Conservation (phyloP, 2,113 vertebrate species). For the Podocnemis expansa region DNA sequence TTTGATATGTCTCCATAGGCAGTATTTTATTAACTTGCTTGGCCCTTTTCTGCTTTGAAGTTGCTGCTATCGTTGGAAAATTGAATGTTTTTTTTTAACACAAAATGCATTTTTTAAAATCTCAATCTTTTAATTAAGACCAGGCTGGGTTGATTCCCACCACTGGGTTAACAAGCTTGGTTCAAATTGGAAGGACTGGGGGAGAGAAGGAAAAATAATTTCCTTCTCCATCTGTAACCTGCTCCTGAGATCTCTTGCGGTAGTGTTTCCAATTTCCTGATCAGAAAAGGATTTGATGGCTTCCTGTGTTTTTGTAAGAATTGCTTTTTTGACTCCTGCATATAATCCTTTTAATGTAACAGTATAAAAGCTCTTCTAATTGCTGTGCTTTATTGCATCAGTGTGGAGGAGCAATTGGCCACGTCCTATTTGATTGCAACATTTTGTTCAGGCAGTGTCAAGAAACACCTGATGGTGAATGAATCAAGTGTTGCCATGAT, state of each 20-base stretch:
- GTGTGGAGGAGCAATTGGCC: background rate
- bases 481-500: background rate
- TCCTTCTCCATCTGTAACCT: accelerated
- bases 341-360: accelerated
- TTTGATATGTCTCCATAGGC: background rate
- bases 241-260: background rate
- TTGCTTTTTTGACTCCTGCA: background rate
- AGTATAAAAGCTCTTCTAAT: background rate
- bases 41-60: background rate
- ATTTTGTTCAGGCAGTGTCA: background rate
- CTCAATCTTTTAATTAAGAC: background rate
- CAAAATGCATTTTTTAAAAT: background rate
- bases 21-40: background rate
- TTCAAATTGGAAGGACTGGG: background rate
- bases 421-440: accelerated
- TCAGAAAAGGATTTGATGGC: background rate
- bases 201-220: background rate
- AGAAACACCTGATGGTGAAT: background rate
- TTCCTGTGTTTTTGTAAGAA: background rate
- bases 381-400: background rate
- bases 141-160: background rate
- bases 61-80: background rate
- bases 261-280: background rate
- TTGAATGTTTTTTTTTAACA: background rate
- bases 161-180: background rate